Percentiles rank a stretch among this genome's conserved stretches.
Evolutionary conservation across 2,888 invertebrate genomes (phyloP).

Genomic region (Epistrophe grossulariae): DNA sequence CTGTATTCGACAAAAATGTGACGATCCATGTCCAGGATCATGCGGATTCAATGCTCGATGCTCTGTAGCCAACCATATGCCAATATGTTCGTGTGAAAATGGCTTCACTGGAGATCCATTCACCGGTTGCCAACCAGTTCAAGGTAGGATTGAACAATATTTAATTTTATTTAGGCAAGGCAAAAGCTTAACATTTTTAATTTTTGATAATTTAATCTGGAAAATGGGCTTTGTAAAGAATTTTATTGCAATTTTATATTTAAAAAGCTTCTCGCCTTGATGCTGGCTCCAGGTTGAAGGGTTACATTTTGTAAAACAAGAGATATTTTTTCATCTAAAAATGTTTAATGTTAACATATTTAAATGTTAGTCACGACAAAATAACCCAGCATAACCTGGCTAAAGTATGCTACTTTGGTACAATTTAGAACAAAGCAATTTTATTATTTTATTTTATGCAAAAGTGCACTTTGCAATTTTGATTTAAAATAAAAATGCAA

Average conservation of each 20-base stretch:
- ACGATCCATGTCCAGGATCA: constrained; percentile 87
- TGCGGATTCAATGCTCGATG: constrained; percentile 87
- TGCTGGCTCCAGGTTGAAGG: constrained; percentile 59
- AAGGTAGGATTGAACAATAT: constrained; percentile 80
- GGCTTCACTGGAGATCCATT: constrained; percentile 92
- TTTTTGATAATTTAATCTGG: constrained; percentile 34
- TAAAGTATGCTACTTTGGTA: constrained; percentile 68
- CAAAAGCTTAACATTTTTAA: constrained; percentile 73
- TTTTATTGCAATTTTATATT: constrained; percentile 48
- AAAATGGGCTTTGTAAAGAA: constrained; percentile 58
- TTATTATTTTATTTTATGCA: constrained; percentile 32
- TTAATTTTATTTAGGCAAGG: constrained; percentile 77
- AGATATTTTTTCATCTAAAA: neutral
- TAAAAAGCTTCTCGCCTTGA: constrained; percentile 63
- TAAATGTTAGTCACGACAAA: neutral
- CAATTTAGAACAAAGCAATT: constrained; percentile 77
- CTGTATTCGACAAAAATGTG: constrained; percentile 87
- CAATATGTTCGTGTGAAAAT: constrained; percentile 91
- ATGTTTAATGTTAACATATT: neutral
- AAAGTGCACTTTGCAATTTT: constrained; percentile 70
- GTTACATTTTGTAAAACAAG: neutral
- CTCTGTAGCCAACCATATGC: constrained; percentile 88
- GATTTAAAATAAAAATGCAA: constrained; percentile 19
- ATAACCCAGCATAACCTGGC: constrained; percentile 35
- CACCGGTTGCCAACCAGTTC: constrained; percentile 86